phyloP scores from a whole-genome alignment of 2,888 invertebrate genomes.

The Epicampocera succincta region DNA sequence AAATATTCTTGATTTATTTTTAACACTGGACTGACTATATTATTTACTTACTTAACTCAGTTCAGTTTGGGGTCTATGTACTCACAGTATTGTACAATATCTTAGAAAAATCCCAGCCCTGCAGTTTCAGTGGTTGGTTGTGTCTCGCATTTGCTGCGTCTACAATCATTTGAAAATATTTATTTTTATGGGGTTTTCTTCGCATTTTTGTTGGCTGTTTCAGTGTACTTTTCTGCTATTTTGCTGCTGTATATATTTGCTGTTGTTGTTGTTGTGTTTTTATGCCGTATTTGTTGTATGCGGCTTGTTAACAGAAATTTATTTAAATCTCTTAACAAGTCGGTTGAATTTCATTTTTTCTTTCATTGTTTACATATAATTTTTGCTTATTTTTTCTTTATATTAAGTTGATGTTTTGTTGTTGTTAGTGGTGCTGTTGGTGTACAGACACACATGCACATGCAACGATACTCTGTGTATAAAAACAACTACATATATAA shows the following conservation, averaged over 20 bases:
- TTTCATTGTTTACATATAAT: slow-evolving; percentile 1
- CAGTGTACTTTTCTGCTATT: slow-evolving; percentile 8
- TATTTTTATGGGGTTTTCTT: slow-evolving; percentile 22
- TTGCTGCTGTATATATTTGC: neutral
- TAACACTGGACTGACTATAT: too few species aligned
- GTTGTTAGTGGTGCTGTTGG: neutral
- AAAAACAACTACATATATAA: neutral
- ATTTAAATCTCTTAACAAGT: slow-evolving; percentile 64
- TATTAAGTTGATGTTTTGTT: neutral
- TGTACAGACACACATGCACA: neutral
- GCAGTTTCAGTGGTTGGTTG: slow-evolving; percentile 31
- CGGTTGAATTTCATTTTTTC: neutral
- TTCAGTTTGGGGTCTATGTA: too few species aligned
- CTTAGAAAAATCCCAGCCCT: neutral
- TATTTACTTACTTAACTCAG: too few species aligned
- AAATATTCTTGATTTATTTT: too few species aligned
- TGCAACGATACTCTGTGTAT: neutral
- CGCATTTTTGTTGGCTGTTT: neutral
- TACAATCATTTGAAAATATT: slow-evolving; percentile 27
- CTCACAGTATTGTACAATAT: neutral
- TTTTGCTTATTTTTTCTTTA: slow-evolving; percentile 6
- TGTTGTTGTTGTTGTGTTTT: neutral
- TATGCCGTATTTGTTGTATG: slow-evolving; percentile 30
- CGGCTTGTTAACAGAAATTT: slow-evolving; percentile 62
- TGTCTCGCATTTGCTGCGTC: slow-evolving; percentile 25